Evolutionary conservation across 2,797 vertebrate genomes (phyloP).

Genomic region (Hemibagrus guttatus): DNA sequence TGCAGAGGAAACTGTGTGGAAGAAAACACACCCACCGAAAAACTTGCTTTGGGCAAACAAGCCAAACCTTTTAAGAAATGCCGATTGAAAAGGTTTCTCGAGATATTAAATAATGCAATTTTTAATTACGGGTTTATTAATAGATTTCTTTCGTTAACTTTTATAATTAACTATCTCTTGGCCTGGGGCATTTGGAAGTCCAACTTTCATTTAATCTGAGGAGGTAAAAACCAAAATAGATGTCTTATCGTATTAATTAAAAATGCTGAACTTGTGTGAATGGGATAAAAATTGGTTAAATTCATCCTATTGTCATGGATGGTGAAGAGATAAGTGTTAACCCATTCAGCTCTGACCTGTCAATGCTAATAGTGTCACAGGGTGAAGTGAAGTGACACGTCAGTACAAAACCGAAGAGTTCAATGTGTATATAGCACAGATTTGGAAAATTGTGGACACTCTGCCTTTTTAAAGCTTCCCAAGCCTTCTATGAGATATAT

Average conservation of each 20-base stretch:
- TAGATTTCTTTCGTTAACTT: slow-evolving; percentile 78
- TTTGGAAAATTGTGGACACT: neutral
- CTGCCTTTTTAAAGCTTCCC: neutral
- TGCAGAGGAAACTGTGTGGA: slow-evolving; percentile 23
- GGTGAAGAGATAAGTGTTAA: neutral
- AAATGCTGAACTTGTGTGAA: slow-evolving; percentile 56
- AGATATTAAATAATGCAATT: slow-evolving; percentile 81
- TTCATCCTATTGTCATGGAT: neutral
- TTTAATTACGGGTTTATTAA: slow-evolving; percentile 85
- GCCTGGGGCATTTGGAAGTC: slow-evolving; percentile 76
- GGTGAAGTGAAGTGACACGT: neutral
- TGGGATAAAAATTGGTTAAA: neutral
- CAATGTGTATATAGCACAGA: too few relatives aligned
- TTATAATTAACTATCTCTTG: slow-evolving; percentile 76
- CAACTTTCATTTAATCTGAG: slow-evolving; percentile 74
- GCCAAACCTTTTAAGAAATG: slow-evolving; percentile 76
- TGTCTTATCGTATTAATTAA: slow-evolving; percentile 69
- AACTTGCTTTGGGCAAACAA: slow-evolving; percentile 73
- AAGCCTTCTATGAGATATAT: neutral
- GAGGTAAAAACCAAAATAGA: slow-evolving; percentile 74
- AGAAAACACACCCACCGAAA: slow-evolving; percentile 36
- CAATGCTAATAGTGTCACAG: neutral
- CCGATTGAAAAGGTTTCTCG: slow-evolving; percentile 77
- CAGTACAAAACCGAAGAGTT: neutral
- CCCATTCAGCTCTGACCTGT: slow-evolving; percentile 8